Base-by-base conservation (phyloP, 2,113 vertebrate species). In the Phalacrocorax brasilianus region DNA sequence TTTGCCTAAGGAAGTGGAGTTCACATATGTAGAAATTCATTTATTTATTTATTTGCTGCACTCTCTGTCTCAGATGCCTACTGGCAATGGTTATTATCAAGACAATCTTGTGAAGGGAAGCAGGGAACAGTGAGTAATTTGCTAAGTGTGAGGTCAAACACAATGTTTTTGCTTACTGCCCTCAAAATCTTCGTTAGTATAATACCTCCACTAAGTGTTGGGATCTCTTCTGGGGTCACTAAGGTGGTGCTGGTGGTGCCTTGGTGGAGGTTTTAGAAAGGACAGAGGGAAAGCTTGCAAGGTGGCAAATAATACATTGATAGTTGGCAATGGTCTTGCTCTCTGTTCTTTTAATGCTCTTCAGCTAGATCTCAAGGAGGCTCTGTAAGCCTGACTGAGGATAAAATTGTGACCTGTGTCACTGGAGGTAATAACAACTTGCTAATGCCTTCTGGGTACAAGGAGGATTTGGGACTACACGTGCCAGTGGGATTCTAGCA, bases 121-220 rank as follows among this genome's bases (percentile, higher is more conserved):
- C 33, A 70, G 62, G 26, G 44, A 95, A 53, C 66, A 81, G 44
- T 79, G 67, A 93, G 50, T 73, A 78, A 75, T 89, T 79, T 91
- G 52, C 84, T n/a, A 66, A 93, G 28, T 52, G 66, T 93, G 91
- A 91, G 80, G 85, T 85, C 71, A 93, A 80, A 75, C n/a, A 75
- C 2, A 1, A 62, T 18, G 44, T 8, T 61, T 93, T 95, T 81
- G 24, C 75, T 71, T 88, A 30, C 45, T 82, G 35, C 47, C 89
- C 23, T 91, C 55, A 73, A 94, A 95, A 33, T 68, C 38, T 74
- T 88, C 68, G 73, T 92, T 59, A 73, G 53, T 35, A 13, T 26
- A 50, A 38, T 42, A 24, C 53, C 50, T 89, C 33, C 49, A 52
- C 11, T 27, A 50, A 70, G 11, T 27, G 12, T 19, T 79, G 26